A percentile compares a stretch with the other conserved stretches of the same genome.
Evolutionary conservation across 2,113 vertebrate species (phyloP).

Genomic region (Orientallactaga bullata): DNA sequence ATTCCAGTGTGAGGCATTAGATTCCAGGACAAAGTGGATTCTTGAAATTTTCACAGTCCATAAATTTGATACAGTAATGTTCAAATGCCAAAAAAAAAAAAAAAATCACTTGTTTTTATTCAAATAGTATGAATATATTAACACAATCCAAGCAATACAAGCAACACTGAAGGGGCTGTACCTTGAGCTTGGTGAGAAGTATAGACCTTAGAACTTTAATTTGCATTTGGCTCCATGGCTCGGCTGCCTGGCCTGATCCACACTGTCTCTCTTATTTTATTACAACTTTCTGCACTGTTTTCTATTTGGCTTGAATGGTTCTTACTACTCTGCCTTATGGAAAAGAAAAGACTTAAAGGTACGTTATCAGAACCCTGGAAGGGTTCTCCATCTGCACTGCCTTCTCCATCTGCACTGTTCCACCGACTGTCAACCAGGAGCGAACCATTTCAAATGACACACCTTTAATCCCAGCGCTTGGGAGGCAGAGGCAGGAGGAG

Average conservation of each 20-base stretch:
- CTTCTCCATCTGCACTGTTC: neutral
- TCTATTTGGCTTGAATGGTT: constrained; percentile 34
- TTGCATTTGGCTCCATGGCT: constrained; percentile 51
- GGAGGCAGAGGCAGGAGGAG: too few relatives aligned
- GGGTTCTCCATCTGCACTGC: constrained; percentile 38
- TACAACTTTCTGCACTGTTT: constrained; percentile 48
- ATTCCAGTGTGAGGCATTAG: neutral
- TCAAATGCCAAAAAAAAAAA: neutral
- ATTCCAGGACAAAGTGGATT: neutral
- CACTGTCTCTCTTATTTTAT: constrained; percentile 66
- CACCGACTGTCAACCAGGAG: constrained; percentile 50
- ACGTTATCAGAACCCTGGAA: constrained; percentile 19
- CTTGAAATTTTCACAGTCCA: constrained; percentile 18
- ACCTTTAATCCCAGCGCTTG: too few relatives aligned
- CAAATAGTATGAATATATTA: neutral
- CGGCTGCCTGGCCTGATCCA: constrained; percentile 27
- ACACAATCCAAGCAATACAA: neutral
- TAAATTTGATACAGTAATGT: neutral
- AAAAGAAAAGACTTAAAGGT: constrained; percentile 20
- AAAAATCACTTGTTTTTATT: neutral
- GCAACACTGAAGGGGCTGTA: neutral
- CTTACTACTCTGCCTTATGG: constrained; percentile 78
- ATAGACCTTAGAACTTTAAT: constrained; percentile 28
- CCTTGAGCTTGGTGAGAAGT: neutral
- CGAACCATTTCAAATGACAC: constrained; percentile 49